Evolutionary conservation across 2,888 invertebrate species (phyloP), one percentile per base, ranked within the genome.

Genomic region (Lithophane ornitopus): DNA sequence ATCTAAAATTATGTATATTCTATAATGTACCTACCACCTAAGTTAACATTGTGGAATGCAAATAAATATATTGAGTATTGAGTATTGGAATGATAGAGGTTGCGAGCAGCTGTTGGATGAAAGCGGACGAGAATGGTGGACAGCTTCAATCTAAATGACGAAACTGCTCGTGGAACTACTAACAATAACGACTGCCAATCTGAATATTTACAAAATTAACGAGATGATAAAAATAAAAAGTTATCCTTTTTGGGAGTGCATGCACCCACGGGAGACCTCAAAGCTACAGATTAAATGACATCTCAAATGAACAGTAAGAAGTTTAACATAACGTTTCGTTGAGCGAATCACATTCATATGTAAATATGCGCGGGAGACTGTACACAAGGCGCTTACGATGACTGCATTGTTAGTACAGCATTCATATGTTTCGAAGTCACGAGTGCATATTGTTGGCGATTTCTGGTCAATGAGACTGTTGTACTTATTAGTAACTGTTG

Each of bases 341-440:
- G 76, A 84, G 89, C 85, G 88, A 89, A 88, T 88, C 88, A 89
- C 90, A 92, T 92, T 92, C 89, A 90, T 90, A 91, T 92, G 91
- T 89, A 88, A 91, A 92, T 91, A 87, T 85, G 84, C 84, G 86
- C 84, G 54, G 70, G 72, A 76, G 87, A 81, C 82, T 80, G 80
- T 85, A 78, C 82, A 78, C 82, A 80, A 78, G 78, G 73, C 85
- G 77, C 84, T 82, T 78, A 78, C 69, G 81, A 81, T 79, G 81
- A 81, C 81, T 81, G 76, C 79, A 80, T 86, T 87, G 84, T 86
- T 83, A 69, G 79, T 78, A 80, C 80, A 78, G 69, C 82, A 73
- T 85, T 86, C 83, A 78, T 77, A 78, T 73, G 76, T 80, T 82
- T 80, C 67, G 78, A 79, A 82, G 85, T 80, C 73, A 81, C 78